Conservation (phyloP, 2,797 vertebrate species). For the Neosilurus hyrtlii region DNA sequence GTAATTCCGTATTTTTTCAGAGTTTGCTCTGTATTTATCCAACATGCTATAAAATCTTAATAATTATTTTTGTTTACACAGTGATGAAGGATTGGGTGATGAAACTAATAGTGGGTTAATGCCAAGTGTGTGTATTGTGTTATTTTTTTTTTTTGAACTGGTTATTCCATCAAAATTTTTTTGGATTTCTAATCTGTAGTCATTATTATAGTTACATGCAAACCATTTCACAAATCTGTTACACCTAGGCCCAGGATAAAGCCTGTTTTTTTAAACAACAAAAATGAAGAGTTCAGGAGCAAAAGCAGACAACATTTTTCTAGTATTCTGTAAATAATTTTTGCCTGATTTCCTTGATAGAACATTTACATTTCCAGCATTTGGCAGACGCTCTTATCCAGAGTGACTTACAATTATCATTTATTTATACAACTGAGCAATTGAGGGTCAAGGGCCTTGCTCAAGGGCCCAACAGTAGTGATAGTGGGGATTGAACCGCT, state of each 20-base stretch:
- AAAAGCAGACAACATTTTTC: too few relatives aligned
- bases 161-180: not conserved
- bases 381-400: too few relatives aligned
- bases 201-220: not conserved
- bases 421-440: too few relatives aligned
- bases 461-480: too few relatives aligned
- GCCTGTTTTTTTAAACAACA: not conserved
- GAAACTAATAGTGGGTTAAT: not conserved
- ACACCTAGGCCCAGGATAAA: not conserved
- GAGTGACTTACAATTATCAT: too few relatives aligned
- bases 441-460: too few relatives aligned
- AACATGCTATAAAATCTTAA: constrained; percentile 18
- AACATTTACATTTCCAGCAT: too few relatives aligned
- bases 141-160: not conserved
- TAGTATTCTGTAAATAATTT: too few relatives aligned
- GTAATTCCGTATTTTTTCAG: not conserved
- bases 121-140: not conserved
- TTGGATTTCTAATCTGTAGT: not conserved
- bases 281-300: too few relatives aligned
- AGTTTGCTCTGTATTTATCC: constrained; percentile 22
- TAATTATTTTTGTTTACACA: not conserved
- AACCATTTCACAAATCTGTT: not conserved
- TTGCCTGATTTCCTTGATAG: too few relatives aligned
- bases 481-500: too few relatives aligned
- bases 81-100: constrained; percentile 10